Evolutionary conservation across 2,113 vertebrate species (phyloP).

Genomic region (Prunella fulvescens): DNA sequence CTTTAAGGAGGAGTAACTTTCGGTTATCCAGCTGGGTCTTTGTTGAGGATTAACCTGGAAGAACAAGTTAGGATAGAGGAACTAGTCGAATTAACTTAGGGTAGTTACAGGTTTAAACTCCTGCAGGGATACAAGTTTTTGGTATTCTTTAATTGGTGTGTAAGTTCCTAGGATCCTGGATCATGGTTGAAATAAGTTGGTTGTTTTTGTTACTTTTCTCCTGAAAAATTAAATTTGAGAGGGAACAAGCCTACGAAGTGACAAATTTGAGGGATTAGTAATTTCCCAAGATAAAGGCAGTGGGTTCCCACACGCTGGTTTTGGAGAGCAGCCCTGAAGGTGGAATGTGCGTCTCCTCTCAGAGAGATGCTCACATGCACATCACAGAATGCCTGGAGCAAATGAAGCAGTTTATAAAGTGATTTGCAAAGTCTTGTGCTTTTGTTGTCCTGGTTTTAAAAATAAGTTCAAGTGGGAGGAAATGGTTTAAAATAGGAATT

Average conservation of each 20-base stretch:
- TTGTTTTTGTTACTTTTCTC: neutral
- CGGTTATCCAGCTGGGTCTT: neutral
- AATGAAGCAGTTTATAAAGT: neutral
- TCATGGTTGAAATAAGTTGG: neutral
- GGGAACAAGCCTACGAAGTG: neutral
- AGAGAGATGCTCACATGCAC: fast-evolving
- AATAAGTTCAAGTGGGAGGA: neutral
- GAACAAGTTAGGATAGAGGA: conserved; percentile 25
- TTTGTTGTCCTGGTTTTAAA: neutral
- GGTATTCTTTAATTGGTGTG: neutral
- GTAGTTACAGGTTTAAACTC: neutral
- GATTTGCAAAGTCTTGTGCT: neutral
- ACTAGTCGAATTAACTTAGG: neutral
- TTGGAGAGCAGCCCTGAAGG: neutral
- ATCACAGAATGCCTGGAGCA: neutral
- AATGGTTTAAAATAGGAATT: neutral
- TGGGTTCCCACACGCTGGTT: neutral
- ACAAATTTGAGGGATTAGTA: neutral
- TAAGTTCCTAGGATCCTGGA: neutral
- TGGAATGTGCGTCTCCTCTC: neutral
- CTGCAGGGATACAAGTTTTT: neutral
- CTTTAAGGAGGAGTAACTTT: conserved; percentile 11
- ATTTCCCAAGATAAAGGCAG: neutral
- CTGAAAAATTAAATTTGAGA: neutral
- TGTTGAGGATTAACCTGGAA: neutral